These are phyloP conservation scores for Aegypius monachus DNA, from an alignment of 2,113 vertebrate genomes.

Conservation along the genomic window DNA sequence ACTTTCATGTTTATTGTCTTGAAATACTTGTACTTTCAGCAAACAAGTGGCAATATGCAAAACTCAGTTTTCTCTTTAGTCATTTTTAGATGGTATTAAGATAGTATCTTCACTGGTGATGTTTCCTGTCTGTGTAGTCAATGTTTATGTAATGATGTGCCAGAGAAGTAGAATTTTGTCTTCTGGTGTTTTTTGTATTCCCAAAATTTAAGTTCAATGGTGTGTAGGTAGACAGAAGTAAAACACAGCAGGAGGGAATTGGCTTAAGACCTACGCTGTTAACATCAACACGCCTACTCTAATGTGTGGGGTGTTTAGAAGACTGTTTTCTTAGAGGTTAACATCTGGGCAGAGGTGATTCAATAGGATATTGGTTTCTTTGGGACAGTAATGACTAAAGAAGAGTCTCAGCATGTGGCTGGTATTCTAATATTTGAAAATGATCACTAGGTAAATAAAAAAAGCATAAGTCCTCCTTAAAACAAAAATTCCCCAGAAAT, in stretches of 20 bases:
- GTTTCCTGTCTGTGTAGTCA: background rate
- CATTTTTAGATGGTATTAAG: background rate
- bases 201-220: background rate
- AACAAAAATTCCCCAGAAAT: background rate
- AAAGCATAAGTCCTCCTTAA: background rate
- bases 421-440: background rate
- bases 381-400: background rate
- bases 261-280: background rate
- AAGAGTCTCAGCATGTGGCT: background rate
- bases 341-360: background rate
- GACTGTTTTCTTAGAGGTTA: background rate
- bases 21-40: background rate
- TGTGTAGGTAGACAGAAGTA: background rate
- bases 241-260: background rate
- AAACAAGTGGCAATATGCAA: background rate
- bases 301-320: background rate
- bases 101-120: background rate
- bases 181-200: background rate
- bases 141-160: background rate
- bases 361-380: background rate
- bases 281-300: background rate
- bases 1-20: background rate
- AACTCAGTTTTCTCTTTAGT: background rate
- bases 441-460: background rate
- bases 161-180: background rate